A percentile compares a stretch with the other conserved stretches of the same genome.
Conservation (phyloP, 2,888 invertebrate genomes). For the Polyommatus icarus region DNA sequence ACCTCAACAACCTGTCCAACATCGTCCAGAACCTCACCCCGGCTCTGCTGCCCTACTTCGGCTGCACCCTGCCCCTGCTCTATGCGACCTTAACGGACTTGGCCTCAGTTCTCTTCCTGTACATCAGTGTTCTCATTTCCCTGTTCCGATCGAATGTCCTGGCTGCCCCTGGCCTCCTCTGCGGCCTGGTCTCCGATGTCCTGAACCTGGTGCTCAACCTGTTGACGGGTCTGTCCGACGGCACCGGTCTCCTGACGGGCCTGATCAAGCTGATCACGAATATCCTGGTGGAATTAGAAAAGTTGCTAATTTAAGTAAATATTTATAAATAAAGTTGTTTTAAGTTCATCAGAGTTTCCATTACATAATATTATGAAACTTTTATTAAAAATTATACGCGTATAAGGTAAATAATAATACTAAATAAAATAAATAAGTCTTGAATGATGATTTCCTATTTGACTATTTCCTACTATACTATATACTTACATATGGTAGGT, state of each 20-base stretch:
- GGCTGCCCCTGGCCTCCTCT: slow-evolving; percentile 62
- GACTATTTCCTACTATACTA: not conserved
- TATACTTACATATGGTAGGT: too few species aligned
- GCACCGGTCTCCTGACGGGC: slow-evolving; percentile 59
- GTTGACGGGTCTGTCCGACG: slow-evolving; percentile 64
- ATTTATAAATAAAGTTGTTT: slow-evolving; percentile 39
- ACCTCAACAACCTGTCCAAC: slow-evolving; percentile 69
- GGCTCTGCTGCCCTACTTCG: slow-evolving; percentile 69
- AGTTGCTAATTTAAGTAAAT: slow-evolving; percentile 53
- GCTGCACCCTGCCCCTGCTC: slow-evolving; percentile 65
- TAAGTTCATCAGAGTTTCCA: not conserved
- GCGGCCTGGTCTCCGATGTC: slow-evolving; percentile 59
- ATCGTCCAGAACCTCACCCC: slow-evolving; percentile 73
- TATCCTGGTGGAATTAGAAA: slow-evolving; percentile 66
- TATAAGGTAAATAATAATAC: not conserved
- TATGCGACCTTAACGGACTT: slow-evolving; percentile 71
- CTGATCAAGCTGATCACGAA: slow-evolving; percentile 65
- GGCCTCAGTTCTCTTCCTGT: slow-evolving; percentile 68
- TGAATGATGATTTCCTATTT: too few species aligned
- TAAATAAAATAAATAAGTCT: too few species aligned
- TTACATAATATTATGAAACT: not conserved
- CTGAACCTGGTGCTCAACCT: slow-evolving; percentile 63
- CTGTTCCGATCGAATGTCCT: slow-evolving; percentile 68
- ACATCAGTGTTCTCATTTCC: slow-evolving; percentile 69
- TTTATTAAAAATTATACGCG: not conserved